Percentiles rank a stretch among this genome's conserved stretches.
Conservation (phyloP, 37 sponge, comb jelly and placozoan species). For the Ianthella basta region DNA sequence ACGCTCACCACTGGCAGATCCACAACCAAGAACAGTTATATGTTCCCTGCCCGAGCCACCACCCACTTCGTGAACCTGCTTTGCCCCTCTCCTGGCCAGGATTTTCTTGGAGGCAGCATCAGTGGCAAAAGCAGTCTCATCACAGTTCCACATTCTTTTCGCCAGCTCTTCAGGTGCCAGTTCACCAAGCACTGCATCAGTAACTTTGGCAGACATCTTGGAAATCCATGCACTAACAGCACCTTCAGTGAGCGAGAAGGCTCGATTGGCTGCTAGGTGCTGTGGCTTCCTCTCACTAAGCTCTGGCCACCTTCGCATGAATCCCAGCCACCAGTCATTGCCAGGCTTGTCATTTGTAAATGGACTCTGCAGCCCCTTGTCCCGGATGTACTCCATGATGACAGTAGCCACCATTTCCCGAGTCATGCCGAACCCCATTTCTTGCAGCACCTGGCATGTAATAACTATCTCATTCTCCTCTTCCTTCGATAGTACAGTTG, state of each 20-base stretch:
- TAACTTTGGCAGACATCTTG: background rate
- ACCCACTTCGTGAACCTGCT: constrained; percentile 4
- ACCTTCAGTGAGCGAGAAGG: too few species aligned
- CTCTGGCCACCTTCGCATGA: too few species aligned
- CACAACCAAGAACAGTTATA: constrained; percentile 7
- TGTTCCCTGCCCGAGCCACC: constrained; percentile 18
- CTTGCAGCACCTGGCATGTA: background rate
- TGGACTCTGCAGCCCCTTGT: background rate
- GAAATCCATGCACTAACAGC: background rate
- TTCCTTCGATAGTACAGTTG: background rate
- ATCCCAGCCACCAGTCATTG: too few species aligned
- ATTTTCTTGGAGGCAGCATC: background rate
- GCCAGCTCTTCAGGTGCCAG: background rate
- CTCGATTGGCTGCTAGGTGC: too few species aligned
- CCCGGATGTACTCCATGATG: constrained; percentile 25
- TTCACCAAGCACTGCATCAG: background rate
- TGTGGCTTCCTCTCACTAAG: too few species aligned
- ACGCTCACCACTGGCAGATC: constrained; percentile 28
- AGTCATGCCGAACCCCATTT: background rate
- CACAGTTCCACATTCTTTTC: constrained; percentile 8
- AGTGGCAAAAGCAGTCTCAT: constrained; percentile 3
- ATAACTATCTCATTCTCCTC: constrained; percentile 22
- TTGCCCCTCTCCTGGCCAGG: constrained; percentile 17
- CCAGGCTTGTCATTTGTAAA: background rate
- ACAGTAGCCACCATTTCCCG: background rate